Percentiles rank a stretch among this genome's conserved stretches.
phyloP scores from a whole-genome alignment of 2,888 invertebrate species.

The Ormia ochracea region DNA sequence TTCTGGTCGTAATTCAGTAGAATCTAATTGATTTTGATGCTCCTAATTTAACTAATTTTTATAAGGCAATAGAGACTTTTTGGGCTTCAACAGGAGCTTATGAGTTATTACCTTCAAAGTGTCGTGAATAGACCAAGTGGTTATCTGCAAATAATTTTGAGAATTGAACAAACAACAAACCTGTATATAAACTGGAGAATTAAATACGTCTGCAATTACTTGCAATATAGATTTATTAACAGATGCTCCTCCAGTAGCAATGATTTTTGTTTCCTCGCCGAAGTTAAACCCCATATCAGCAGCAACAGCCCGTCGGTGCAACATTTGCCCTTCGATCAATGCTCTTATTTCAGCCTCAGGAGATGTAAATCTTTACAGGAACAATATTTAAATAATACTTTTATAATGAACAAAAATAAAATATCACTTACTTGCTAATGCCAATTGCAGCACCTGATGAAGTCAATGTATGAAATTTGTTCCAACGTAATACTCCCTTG shows the following conservation, averaged over 20 bases:
- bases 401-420: neutral
- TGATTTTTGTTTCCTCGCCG: conserved; percentile 82
- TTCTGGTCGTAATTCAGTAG: too few relatives aligned
- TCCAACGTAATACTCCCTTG: conserved; percentile 82
- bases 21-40: too few relatives aligned
- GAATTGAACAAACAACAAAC: conserved; percentile 76
- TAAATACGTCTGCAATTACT: conserved; percentile 94
- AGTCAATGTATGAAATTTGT: conserved; percentile 78
- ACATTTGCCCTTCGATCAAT: conserved; percentile 93
- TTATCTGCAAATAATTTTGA: neutral
- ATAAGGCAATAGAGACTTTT: too few relatives aligned
- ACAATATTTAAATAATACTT: neutral
- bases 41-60: too few relatives aligned
- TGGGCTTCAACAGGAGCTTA: too few relatives aligned
- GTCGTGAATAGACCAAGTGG: too few relatives aligned
- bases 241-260: conserved; percentile 97
- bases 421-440: conserved; percentile 69
- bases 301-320: conserved; percentile 88
- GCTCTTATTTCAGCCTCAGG: conserved; percentile 91
- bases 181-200: conserved; percentile 91
- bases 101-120: too few relatives aligned
- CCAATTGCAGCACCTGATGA: conserved; percentile 70
- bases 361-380: conserved; percentile 70
- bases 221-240: conserved; percentile 90
- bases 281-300: conserved; percentile 88